A percentile compares a stretch with the other conserved stretches of the same genome.
These are phyloP conservation scores for Eristalis intricaria DNA, from an alignment of 2,888 invertebrate genomes.

Conservation along the genomic window DNA sequence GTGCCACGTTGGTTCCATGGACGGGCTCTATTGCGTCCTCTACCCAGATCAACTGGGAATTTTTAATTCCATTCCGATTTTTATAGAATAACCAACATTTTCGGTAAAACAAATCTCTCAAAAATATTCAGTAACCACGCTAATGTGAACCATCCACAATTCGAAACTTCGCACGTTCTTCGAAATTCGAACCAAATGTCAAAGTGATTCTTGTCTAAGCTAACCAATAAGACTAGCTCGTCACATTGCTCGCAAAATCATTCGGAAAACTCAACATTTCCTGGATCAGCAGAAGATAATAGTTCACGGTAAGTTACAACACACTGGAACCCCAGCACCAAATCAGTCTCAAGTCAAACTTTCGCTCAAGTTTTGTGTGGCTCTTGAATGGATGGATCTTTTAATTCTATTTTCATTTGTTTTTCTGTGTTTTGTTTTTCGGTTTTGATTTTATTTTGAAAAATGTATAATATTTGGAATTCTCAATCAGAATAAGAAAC, in stretches of 20 bases:
- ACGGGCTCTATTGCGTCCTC: no score
- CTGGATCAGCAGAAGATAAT: neutral
- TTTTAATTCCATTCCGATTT: neutral
- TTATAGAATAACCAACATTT: no score
- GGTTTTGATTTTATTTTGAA: constrained; percentile 59
- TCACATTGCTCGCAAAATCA: no score
- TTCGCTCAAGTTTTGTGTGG: constrained; percentile 32
- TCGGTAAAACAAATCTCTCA: no score
- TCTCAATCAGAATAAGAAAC: constrained; percentile 62
- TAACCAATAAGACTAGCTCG: neutral
- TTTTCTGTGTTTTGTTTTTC: constrained; percentile 75
- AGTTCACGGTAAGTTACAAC: neutral
- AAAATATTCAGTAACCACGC: no score
- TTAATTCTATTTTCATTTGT: constrained; percentile 73
- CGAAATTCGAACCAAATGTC: no score
- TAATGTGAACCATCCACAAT: no score
- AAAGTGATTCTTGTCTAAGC: no score
- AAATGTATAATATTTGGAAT: constrained; percentile 73
- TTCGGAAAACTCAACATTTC: neutral
- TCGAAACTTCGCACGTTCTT: no score
- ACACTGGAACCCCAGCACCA: neutral
- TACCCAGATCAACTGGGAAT: no score
- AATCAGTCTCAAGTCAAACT: neutral
- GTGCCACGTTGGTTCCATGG: no score
- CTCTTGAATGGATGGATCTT: constrained; percentile 47